Evolutionary conservation across 2,113 vertebrate genomes (phyloP).

Genomic region (crab-eating macaque (Macaca fascicularis)): DNA sequence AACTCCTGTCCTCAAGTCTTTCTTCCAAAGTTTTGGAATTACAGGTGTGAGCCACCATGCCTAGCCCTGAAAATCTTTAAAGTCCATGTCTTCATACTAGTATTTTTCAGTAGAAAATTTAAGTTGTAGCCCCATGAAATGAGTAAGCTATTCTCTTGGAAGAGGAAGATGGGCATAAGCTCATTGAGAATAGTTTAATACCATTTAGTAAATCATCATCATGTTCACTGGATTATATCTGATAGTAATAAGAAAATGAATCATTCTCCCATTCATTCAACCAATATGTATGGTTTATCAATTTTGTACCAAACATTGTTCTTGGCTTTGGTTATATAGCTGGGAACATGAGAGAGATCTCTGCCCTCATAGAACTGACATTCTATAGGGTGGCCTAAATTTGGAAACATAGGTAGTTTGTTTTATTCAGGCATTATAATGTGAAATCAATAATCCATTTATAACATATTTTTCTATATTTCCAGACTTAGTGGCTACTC

Average conservation of each 20-base stretch:
- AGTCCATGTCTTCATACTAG: not conserved
- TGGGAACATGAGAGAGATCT: not conserved
- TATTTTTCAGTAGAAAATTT: conserved; percentile 28
- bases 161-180: not conserved
- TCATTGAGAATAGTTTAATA: not conserved
- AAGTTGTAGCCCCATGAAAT: not conserved
- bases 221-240: not conserved
- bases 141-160: not conserved
- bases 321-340: not conserved
- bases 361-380: not conserved
- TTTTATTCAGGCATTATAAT: not conserved
- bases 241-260: not conserved
- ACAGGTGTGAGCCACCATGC: no score
- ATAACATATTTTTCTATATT: not conserved
- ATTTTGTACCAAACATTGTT: not conserved
- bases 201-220: not conserved
- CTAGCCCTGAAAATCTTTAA: not conserved
- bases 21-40: no score
- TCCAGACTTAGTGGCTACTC: not conserved
- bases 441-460: not conserved
- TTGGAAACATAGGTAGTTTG: conserved; percentile 4
- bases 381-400: not conserved
- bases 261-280: not conserved
- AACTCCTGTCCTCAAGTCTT: no score
- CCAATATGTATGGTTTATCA: not conserved